Evolutionary conservation across 2,888 invertebrate species (phyloP).

Genomic region (Hypercompe scribonia): DNA sequence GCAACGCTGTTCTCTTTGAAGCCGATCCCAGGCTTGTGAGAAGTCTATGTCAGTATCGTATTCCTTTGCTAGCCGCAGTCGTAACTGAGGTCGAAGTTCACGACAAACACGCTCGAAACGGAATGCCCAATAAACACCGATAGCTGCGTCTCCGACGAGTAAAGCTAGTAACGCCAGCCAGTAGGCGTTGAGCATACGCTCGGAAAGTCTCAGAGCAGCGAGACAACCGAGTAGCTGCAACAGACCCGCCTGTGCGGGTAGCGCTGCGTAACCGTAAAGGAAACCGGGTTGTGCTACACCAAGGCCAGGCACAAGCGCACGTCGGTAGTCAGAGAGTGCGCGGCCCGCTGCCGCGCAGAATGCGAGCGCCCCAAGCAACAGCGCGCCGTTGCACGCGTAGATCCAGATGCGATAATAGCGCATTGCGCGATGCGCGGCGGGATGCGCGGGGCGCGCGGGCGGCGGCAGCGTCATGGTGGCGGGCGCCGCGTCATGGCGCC

Average conservation of each 20-base stretch:
- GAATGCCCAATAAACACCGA: conserved; percentile 95
- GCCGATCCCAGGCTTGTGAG: conserved; percentile 91
- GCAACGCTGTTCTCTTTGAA: conserved; percentile 91
- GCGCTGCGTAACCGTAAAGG: conserved; percentile 93
- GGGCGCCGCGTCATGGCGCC: conserved; percentile 86
- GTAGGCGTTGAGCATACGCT: conserved; percentile 93
- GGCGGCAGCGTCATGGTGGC: conserved; percentile 87
- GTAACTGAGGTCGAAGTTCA: conserved; percentile 90
- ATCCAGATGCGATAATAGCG: conserved; percentile 96
- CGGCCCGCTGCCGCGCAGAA: conserved; percentile 92
- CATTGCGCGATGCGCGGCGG: conserved; percentile 88
- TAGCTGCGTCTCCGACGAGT: conserved; percentile 93
- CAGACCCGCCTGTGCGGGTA: conserved; percentile 90
- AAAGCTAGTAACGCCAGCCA: conserved; percentile 93
- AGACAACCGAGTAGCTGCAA: conserved; percentile 93
- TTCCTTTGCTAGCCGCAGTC: conserved; percentile 87
- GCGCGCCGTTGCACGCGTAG: conserved; percentile 96
- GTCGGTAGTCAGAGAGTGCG: conserved; percentile 90
- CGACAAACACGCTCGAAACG: conserved; percentile 91
- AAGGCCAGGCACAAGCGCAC: conserved; percentile 91
- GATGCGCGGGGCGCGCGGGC: conserved; percentile 85
- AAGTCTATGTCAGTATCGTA: conserved; percentile 91
- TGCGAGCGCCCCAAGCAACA: conserved; percentile 93
- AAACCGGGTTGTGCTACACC: conserved; percentile 93
- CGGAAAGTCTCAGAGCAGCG: conserved; percentile 92